Base-by-base conservation (phyloP, 2,113 vertebrate genomes). In the Pluvialis apricaria region DNA sequence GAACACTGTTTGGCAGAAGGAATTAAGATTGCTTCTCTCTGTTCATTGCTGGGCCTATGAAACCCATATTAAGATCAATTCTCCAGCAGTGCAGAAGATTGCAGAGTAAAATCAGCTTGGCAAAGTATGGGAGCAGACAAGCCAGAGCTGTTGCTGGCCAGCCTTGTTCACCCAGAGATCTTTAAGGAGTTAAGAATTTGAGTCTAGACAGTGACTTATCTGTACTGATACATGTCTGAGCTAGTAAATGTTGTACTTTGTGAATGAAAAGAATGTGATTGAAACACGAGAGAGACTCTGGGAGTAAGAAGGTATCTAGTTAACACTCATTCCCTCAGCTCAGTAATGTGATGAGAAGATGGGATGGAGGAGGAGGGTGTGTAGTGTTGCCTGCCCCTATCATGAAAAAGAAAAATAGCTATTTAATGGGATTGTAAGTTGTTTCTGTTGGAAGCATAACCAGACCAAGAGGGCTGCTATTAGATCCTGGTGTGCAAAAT, bases 31-130 rank as follows among this genome's bases (percentile, higher is more conserved):
- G 13, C 7, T 19, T 49, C 6, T 75, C 17, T 77, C 42, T 71
- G 31, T 76, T 88, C 0, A 0, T 72, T 80, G 62, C 38, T 94
- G 1, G 0, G 2, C 86, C 13, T 55, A 21, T 75, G 52, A 72
- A 94, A 60, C 21, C 8, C 11, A 28, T 34, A 21, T 51, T 72
- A 80, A 72, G 84, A 60, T 34, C 22, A 66, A 1, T 89, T 80
- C 17, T 89, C 16, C 31, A 38, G 21, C 34, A 73, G 20, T 61
- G 34, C n/a, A 38, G 66, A 71, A 66, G 72, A 17, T 21, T 18
- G 17, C 32, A 47, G 72, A 51, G 44, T 62, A 8, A 79, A 70
- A 88, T 38, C 32, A 69, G 15, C 15, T 24, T 64, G 36, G 15
- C 29, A 47, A 32, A 78, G 13, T 38, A 9, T 38, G 24, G 13